Base-by-base conservation (phyloP, 1,140 invertebrate species). In the Panagrolaimus sp. region DNA sequence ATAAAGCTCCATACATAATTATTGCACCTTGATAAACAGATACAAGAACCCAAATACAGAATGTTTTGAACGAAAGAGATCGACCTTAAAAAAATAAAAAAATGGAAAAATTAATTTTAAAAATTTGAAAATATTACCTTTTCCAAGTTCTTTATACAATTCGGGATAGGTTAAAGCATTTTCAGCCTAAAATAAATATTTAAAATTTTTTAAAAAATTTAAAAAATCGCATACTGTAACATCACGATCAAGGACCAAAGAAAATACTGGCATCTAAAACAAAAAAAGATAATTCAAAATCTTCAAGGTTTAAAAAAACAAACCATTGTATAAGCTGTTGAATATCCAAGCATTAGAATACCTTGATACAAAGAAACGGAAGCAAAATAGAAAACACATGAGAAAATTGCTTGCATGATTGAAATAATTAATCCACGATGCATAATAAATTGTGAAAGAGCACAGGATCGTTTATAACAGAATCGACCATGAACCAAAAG, bases 221-320 rank as follows among this genome's bases (percentile, higher is more conserved):
- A n/a, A n/a, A n/a, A n/a, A n/a, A n/a, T n/a, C n/a, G n/a, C n/a
- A 88, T 67, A 91, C 90, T 43, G 91, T 91, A 26, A 98, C 93
- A 85, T 99, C 96, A 84, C 93, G 93, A 86, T 98, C 96, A 55
- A 98, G 85, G 8, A 94, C 91, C 74, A 94, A 85, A 21, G 90
- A 91, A 85, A 95, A 95, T 12, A 99, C 96, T 2, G 96, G 96
- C 78, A 97, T 91, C 92, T 96, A 97, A n/a, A n/a, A n/a, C n/a
- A n/a, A n/a, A n/a, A n/a, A n/a, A n/a, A n/a, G n/a, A n/a, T n/a
- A n/a, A n/a, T n/a, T n/a, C n/a, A n/a, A n/a, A n/a, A n/a, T n/a
- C n/a, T n/a, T n/a, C n/a, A n/a, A n/a, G n/a, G n/a, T n/a, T n/a
- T n/a, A n/a, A n/a, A n/a, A n/a, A n/a, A n/a, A n/a, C n/a, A n/a